Evolutionary conservation across 2,888 invertebrate species (phyloP), one percentile per base, ranked within the genome.

Genomic region (Drosophila nigricruria): DNA sequence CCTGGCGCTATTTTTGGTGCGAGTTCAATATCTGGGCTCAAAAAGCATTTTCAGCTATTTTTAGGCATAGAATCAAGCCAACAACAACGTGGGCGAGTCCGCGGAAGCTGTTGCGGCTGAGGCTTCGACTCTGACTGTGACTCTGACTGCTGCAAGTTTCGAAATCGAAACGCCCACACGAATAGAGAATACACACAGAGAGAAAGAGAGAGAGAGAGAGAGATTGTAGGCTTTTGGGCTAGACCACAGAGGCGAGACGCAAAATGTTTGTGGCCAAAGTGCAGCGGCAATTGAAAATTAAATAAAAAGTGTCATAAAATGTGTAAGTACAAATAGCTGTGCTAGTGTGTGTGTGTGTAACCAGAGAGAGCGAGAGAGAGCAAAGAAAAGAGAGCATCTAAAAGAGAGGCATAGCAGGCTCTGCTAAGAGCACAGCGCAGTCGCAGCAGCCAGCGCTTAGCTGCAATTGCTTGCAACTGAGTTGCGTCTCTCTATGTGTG

Each of bases 1-100:
- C 84, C 89, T 84, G 89, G 89, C 84, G 89, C 89, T 89, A 89
- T 89, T 84, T 84, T 84, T 89, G 84, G 83, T 79, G 62, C 42
- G 69, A 60, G 57, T 69, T 61, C 49, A 71, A 68, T 62, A 49
- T 54, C 64, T 69, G 57, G 66, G 59, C 77, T 50, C 40, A 47
- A 58, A 60, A 61, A 63, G 67, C 56, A 70, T 69, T 86, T 82
- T 67, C 56, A 68, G 69, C 84, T 84, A 84, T 89, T 84, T 84
- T 89, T 84, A 88, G 84, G 88, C 88, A 89, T 89, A 88, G 89
- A 89, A 84, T 64, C 61, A 61, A 70, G 59, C 75, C 34, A 50
- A 12, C 66, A 64, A 32, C 25, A 63, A 8, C 69, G 78, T 77
- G 81, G 75, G 78, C 56, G 60, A 73, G 36, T 42, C 42, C 75